These are phyloP conservation scores for Epiblema foenella DNA, from an alignment of 2,888 invertebrate genomes.

Conservation along the genomic window DNA sequence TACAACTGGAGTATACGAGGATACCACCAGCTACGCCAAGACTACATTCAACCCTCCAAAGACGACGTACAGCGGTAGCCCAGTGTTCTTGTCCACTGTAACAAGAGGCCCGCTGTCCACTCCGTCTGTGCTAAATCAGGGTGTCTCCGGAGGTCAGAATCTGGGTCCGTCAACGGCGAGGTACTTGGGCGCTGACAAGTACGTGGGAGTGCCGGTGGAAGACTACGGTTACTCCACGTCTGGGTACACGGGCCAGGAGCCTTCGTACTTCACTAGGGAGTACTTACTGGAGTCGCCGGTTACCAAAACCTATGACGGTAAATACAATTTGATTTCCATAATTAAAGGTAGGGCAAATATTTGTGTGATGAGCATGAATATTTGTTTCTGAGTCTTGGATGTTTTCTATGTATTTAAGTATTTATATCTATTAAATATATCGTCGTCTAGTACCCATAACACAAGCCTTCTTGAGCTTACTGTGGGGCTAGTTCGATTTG, in stretches of 20 bases:
- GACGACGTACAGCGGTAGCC: conserved; percentile 51
- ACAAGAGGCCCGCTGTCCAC: conserved; percentile 29
- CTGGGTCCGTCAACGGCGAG: conserved; percentile 55
- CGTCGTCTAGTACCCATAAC: too few relatives aligned
- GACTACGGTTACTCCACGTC: conserved; percentile 66
- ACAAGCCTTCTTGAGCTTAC: too few relatives aligned
- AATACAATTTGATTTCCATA: conserved; percentile 53
- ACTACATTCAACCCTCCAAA: conserved; percentile 59
- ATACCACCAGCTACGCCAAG: conserved; percentile 46
- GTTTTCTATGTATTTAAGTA: too few relatives aligned
- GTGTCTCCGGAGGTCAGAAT: conserved; percentile 48
- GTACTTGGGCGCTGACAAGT: conserved; percentile 56
- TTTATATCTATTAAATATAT: too few relatives aligned
- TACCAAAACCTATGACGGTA: conserved; percentile 78
- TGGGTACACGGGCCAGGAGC: conserved; percentile 67
- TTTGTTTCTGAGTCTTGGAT: too few relatives aligned
- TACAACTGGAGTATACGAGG: conserved; percentile 32
- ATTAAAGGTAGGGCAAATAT: too few relatives aligned
- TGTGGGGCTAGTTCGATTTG: too few relatives aligned
- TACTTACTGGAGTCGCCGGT: conserved; percentile 78
- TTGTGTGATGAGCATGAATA: too few relatives aligned
- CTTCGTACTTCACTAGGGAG: conserved; percentile 76
- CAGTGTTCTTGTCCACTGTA: conserved; percentile 25
- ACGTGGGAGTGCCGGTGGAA: conserved; percentile 63
- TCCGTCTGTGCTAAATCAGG: conserved; percentile 44